These are phyloP conservation scores for Idris sp. DNA, from an alignment of 1,140 invertebrate species.

Conservation along the genomic window DNA sequence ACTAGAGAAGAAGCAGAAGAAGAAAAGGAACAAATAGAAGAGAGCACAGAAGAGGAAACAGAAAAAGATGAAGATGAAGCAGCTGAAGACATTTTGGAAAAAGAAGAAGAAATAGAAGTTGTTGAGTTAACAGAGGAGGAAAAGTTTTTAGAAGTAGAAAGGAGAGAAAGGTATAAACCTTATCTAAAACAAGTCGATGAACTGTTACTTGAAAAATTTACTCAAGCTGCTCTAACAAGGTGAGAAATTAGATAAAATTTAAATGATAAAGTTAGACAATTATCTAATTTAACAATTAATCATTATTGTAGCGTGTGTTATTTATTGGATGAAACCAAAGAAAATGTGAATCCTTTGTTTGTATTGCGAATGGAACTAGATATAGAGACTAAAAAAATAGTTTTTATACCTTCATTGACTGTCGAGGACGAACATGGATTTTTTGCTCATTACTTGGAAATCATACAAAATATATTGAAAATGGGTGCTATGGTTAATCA, in stretches of 20 bases:
- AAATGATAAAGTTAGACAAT: too few relatives aligned
- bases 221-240: slow-evolving; percentile 78
- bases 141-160: slow-evolving; percentile 51
- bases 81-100: not conserved
- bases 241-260: slow-evolving; percentile 24
- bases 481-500: slow-evolving; percentile 86
- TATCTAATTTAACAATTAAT: not conserved
- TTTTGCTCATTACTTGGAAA: slow-evolving; percentile 79
- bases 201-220: slow-evolving; percentile 81
- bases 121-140: slow-evolving; percentile 58
- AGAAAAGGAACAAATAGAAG: not conserved
- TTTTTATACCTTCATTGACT: slow-evolving; percentile 82
- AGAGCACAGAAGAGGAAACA: slow-evolving; percentile 16
- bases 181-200: slow-evolving; percentile 83
- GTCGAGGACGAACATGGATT: slow-evolving; percentile 81
- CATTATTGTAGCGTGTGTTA: slow-evolving; percentile 71
- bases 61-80: slow-evolving; percentile 16
- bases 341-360: slow-evolving; percentile 77
- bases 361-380: slow-evolving; percentile 83
- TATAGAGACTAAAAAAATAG: slow-evolving; percentile 67
- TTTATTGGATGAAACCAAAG: slow-evolving; percentile 76
- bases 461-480: slow-evolving; percentile 82
- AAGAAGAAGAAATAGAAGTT: slow-evolving; percentile 10
- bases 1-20: not conserved
- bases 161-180: slow-evolving; percentile 78